Percentiles rank a stretch among this genome's conserved stretches.
Evolutionary conservation across 92 coral and sea anemone genomes (phyloP).

Genomic region (Parazoanthus atlanticus): DNA sequence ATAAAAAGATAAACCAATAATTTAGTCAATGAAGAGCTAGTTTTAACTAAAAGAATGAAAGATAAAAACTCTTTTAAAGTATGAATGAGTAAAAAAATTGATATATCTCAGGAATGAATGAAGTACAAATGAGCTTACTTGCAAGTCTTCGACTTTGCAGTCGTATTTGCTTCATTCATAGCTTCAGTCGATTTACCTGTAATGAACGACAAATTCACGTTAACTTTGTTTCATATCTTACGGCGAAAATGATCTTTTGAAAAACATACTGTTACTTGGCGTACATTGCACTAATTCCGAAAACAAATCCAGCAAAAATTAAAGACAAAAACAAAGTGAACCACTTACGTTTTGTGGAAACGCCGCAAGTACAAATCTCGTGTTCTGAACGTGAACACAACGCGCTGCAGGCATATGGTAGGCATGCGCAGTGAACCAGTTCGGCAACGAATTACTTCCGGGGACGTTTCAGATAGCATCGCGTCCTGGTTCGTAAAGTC

Average conservation of each 20-base stretch:
- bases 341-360: not conserved
- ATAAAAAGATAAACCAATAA: not conserved
- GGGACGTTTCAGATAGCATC: constrained; percentile 29
- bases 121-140: not conserved
- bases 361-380: not conserved
- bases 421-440: constrained; percentile 42
- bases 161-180: constrained; percentile 1
- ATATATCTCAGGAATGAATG: not conserved
- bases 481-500: constrained; percentile 51
- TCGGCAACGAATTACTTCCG: constrained; percentile 31
- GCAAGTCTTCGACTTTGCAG: not conserved
- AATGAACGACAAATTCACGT: not conserved
- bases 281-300: not conserved
- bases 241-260: not conserved
- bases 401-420: too few species aligned
- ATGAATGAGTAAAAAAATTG: not conserved
- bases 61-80: not conserved
- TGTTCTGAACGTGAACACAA: too few species aligned
- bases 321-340: not conserved
- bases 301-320: not conserved
- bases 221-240: not conserved
- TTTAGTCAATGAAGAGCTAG: not conserved
- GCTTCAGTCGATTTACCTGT: constrained; percentile 3
- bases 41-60: not conserved
- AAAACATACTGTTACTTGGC: not conserved